Evolutionary conservation across 2,113 vertebrate genomes (phyloP).

Genomic region (Phoenicopterus ruber): DNA sequence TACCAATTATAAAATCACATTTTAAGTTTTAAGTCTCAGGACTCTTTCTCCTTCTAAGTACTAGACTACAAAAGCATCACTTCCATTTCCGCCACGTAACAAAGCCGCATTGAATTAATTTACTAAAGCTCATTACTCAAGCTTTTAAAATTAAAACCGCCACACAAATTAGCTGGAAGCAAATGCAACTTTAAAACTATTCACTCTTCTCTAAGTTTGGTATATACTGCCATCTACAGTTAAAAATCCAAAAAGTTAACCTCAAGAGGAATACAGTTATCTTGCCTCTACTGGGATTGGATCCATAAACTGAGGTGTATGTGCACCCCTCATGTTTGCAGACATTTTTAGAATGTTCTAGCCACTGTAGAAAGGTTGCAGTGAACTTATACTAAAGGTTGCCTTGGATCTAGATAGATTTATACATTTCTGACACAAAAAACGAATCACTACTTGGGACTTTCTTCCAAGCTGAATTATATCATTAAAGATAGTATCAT

Average conservation of each 20-base stretch:
- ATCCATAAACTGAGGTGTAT: not conserved
- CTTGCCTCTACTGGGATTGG: not conserved
- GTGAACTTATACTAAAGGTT: not conserved
- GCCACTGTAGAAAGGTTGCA: not conserved
- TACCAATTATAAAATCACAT: not conserved
- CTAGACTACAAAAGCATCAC: not conserved
- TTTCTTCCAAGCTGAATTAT: not conserved
- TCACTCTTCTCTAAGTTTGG: not conserved
- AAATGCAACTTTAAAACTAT: not conserved
- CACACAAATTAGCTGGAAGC: not conserved
- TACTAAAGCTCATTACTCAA: not conserved
- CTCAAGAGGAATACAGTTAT: not conserved
- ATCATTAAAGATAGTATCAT: not conserved
- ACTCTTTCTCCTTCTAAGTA: not conserved
- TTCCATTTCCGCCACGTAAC: not conserved
- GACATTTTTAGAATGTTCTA: not conserved
- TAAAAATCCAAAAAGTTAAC: not conserved
- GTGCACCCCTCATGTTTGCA: not conserved
- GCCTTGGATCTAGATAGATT: not conserved
- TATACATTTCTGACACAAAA: not conserved
- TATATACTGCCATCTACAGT: conserved; percentile 13
- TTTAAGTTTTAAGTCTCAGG: not conserved
- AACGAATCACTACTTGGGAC: not conserved
- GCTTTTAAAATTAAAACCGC: not conserved
- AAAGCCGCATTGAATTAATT: not conserved